Conservation (phyloP, 1,140 invertebrate genomes). For the Philaenus spumarius region DNA sequence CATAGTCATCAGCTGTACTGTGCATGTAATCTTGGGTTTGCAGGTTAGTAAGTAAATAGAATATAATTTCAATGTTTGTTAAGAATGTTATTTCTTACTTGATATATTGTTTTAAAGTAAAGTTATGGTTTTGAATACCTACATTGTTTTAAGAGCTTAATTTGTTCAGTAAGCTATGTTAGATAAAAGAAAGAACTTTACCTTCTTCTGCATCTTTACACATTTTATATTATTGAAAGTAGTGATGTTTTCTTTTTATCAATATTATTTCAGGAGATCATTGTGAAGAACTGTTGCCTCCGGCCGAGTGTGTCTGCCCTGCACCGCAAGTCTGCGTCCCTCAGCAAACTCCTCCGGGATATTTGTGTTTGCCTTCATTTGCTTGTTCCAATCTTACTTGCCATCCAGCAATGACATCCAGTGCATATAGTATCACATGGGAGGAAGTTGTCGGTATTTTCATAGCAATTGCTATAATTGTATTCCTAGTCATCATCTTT, state of each 20-base stretch:
- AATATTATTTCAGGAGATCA: conserved; percentile 24
- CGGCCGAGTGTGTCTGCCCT: conserved; percentile 27
- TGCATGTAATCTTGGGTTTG: conserved; percentile 72
- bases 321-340: conserved; percentile 53
- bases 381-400: conserved; percentile 29
- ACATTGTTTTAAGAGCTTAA: no score
- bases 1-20: conserved; percentile 75
- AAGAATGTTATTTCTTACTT: no score
- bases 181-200: no score
- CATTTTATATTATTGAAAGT: neutral
- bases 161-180: no score
- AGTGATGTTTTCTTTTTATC: neutral
- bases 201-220: no score
- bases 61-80: no score
- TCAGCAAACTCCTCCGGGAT: conserved; percentile 61
- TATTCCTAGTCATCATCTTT: conserved; percentile 48
- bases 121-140: no score
- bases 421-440: conserved; percentile 54
- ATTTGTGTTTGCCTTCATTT: conserved; percentile 20
- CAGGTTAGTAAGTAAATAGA: conserved; percentile 46
- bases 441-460: conserved; percentile 58
- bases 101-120: no score
- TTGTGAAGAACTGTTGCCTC: conserved; percentile 29
- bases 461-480: conserved; percentile 46
- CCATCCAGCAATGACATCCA: conserved; percentile 50